phyloP scores from a whole-genome alignment of 2,888 invertebrate species.

The Raillietiella orientalis region DNA sequence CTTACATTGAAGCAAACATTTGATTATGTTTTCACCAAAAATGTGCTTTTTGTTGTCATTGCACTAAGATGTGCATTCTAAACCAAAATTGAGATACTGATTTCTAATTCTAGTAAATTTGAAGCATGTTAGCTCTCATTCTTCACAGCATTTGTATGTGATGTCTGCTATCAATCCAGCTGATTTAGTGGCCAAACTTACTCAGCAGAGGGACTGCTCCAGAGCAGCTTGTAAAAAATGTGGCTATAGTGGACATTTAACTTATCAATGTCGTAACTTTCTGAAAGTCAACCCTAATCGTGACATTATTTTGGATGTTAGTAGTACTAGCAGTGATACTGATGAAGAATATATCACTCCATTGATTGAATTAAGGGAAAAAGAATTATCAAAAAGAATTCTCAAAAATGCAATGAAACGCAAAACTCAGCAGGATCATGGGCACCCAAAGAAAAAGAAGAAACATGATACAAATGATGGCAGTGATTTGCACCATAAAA shows the following conservation, averaged over 20 bases:
- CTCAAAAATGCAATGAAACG: background rate
- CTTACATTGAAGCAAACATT: too few species aligned
- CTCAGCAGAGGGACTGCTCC: too few species aligned
- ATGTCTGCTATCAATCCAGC: too few species aligned
- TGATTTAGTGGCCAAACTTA: too few species aligned
- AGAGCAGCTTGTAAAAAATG: constrained; percentile 77
- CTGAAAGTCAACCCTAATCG: constrained; percentile 57
- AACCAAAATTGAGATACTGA: too few species aligned
- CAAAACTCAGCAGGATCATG: background rate
- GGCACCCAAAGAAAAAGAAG: background rate
- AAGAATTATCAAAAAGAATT: constrained; percentile 20
- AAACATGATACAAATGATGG: background rate
- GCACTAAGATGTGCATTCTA: too few species aligned
- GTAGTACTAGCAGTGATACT: constrained; percentile 71
- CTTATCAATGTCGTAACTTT: constrained; percentile 83
- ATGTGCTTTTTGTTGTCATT: too few species aligned
- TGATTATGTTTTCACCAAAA: too few species aligned
- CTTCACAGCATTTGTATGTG: too few species aligned
- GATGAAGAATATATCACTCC: constrained; percentile 48
- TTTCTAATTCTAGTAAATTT: too few species aligned
- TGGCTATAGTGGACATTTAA: constrained; percentile 81
- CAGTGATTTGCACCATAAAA: background rate
- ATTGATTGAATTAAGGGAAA: constrained; percentile 38
- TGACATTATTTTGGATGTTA: constrained; percentile 42
- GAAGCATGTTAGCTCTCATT: too few species aligned